These are phyloP conservation scores for Caerostris extrusa DNA, from an alignment of 1,140 invertebrate genomes.

Conservation along the genomic window DNA sequence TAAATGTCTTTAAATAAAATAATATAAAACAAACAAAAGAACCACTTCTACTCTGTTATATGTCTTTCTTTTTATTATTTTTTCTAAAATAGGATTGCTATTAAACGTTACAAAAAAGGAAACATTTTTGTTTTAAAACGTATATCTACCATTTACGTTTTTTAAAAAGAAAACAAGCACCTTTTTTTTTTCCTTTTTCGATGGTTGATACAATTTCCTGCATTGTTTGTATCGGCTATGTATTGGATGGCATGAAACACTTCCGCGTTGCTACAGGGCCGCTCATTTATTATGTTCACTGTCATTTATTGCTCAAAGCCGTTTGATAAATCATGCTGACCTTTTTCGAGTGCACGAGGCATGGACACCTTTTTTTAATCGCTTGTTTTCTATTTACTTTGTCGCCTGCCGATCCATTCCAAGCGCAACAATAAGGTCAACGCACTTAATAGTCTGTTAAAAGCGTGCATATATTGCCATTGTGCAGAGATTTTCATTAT, in stretches of 20 bases:
- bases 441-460: slow-evolving; percentile 31
- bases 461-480: background rate
- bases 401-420: background rate
- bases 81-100: too few species aligned
- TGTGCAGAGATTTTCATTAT: slow-evolving; percentile 17
- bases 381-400: background rate
- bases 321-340: slow-evolving; percentile 52
- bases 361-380: background rate
- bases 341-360: slow-evolving; percentile 1
- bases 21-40: too few species aligned
- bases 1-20: too few species aligned
- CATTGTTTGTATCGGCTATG: background rate
- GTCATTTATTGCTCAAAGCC: background rate
- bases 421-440: slow-evolving; percentile 31
- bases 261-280: slow-evolving; percentile 1
- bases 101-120: too few species aligned
- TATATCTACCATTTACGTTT: too few species aligned
- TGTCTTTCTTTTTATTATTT: too few species aligned
- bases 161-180: too few species aligned
- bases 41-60: too few species aligned
- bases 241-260: background rate
- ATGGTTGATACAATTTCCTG: background rate
- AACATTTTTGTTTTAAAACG: too few species aligned
- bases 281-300: background rate
- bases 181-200: background rate